These are phyloP conservation scores for Limnothrissa miodon DNA, from an alignment of 2,113 vertebrate species.

Conservation along the genomic window DNA sequence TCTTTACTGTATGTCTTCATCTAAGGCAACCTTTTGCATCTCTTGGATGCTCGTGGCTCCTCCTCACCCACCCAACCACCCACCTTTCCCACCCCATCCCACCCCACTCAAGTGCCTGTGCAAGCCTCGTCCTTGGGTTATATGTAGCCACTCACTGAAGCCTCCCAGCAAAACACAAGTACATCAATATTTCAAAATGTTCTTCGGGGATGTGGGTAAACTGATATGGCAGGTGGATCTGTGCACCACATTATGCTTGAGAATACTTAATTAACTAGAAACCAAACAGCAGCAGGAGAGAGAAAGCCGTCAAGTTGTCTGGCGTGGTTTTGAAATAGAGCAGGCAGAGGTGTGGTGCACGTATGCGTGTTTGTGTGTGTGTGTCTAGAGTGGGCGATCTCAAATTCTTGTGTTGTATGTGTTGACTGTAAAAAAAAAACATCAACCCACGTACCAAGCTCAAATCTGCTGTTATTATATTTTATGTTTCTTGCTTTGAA, in stretches of 20 bases:
- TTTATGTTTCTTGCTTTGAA: background rate
- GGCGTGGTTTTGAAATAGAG: background rate
- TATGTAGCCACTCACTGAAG: background rate
- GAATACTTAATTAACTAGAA: slow-evolving; percentile 6
- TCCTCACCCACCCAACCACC: background rate
- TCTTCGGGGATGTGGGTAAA: background rate
- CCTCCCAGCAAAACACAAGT: background rate
- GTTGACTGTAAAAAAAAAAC: background rate
- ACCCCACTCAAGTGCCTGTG: background rate
- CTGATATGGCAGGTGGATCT: slow-evolving; percentile 6
- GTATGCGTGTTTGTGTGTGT: background rate
- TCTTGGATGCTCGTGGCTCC: background rate
- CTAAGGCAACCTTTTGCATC: background rate
- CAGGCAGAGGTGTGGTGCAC: background rate
- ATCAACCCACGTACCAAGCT: background rate
- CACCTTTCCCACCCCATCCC: background rate
- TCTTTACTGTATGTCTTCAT: background rate
- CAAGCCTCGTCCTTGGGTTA: background rate
- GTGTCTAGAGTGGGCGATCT: background rate
- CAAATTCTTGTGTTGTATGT: background rate
- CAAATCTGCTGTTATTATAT: background rate
- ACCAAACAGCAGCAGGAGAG: background rate
- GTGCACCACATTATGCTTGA: background rate
- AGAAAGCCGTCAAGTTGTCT: background rate
- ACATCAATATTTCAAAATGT: background rate